Conservation (phyloP, 1,140 invertebrate genomes). For the Gonatopus flavifemur region DNA sequence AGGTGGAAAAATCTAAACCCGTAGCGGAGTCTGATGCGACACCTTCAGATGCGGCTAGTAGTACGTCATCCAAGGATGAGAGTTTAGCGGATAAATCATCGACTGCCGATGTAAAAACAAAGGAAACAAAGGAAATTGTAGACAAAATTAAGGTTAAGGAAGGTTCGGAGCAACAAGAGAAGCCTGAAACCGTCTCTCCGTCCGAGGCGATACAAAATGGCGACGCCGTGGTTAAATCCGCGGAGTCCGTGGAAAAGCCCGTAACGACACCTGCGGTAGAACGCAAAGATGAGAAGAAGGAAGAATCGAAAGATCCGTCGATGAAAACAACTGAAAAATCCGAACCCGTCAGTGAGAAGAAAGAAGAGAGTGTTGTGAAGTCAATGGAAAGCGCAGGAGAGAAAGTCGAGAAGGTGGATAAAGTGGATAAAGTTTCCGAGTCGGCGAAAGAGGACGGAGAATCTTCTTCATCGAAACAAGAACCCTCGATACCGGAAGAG, state of each 20-base stretch:
- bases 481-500: slow-evolving; percentile 13
- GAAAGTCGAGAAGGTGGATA: slow-evolving; percentile 6
- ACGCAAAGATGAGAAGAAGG: not conserved
- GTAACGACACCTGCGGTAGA: slow-evolving; percentile 1
- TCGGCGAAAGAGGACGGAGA: slow-evolving; percentile 22
- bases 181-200: too few species aligned
- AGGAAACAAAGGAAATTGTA: not conserved
- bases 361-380: too few species aligned
- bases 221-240: too few species aligned
- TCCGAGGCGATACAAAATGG: too few species aligned
- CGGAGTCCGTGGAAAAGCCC: not conserved
- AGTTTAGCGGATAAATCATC: not conserved
- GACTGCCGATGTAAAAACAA: not conserved
- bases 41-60: not conserved
- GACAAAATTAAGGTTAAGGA: not conserved
- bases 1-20: not conserved
- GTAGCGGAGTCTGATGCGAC: not conserved
- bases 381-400: not conserved
- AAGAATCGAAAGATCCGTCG: not conserved
- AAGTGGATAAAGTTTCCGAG: slow-evolving; percentile 13
- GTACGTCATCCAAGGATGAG: not conserved
- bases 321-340: not conserved
- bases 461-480: slow-evolving; percentile 30
- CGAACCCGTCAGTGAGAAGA: slow-evolving; percentile 1
- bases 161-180: too few species aligned